Evolutionary conservation across 2,113 vertebrate genomes (phyloP).

Genomic region (Pygathrix nemaeus): DNA sequence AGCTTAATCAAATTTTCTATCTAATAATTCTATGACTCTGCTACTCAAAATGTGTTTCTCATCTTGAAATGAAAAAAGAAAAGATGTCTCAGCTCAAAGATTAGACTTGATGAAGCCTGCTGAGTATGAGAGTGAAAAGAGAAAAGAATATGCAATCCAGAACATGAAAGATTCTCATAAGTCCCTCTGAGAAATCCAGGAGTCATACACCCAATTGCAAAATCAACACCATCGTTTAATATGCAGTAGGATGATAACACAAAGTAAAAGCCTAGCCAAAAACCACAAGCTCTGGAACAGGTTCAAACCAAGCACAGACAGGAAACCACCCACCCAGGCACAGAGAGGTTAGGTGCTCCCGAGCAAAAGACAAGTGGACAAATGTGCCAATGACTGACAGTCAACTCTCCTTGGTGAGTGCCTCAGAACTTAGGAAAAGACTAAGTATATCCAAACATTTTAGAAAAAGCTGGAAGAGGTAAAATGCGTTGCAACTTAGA

Average conservation of each 20-base stretch:
- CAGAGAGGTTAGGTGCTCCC: not conserved
- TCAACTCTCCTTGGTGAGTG: not conserved
- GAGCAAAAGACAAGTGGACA: not conserved
- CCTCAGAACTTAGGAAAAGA: not conserved
- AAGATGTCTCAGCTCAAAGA: not conserved
- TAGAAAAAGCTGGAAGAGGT: not conserved
- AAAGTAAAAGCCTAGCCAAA: constrained; percentile 54
- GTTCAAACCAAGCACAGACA: constrained; percentile 80
- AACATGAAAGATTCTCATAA: not conserved
- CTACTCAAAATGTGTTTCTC: not conserved
- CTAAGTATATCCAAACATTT: not conserved
- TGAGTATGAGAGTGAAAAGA: not conserved
- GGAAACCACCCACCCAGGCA: constrained; percentile 79
- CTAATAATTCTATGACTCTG: not conserved
- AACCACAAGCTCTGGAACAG: constrained; percentile 80
- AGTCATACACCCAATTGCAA: constrained; percentile 55
- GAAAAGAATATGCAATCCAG: constrained; percentile 23
- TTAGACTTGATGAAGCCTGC: not conserved
- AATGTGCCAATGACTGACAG: not conserved
- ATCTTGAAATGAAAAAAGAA: not conserved
- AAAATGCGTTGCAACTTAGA: not conserved
- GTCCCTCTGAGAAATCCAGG: constrained; percentile 54
- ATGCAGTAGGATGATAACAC: constrained; percentile 61
- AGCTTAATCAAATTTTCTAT: not conserved
- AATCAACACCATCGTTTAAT: constrained; percentile 67